A percentile compares a stretch with the other conserved stretches of the same genome.
Evolutionary conservation across 2,888 invertebrate genomes (phyloP).

Genomic region (Harpagoxenus sublaevis): DNA sequence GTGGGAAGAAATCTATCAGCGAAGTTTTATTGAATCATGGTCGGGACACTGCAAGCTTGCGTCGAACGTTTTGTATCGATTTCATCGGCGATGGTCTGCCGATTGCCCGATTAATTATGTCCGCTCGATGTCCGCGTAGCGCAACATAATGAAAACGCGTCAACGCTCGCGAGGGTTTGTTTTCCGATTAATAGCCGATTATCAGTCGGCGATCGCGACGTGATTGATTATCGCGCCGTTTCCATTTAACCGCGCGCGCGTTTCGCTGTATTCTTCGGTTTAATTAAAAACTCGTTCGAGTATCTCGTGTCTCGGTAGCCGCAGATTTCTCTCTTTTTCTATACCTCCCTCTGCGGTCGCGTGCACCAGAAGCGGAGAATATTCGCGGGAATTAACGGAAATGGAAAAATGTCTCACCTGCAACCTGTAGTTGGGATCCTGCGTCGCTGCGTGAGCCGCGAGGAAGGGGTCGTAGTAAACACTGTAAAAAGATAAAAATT

Average conservation of each 20-base stretch:
- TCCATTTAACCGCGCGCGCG: conserved; percentile 31
- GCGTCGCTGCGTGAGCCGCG: conserved; percentile 93
- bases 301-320: conserved; percentile 41
- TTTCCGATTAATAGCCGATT: conserved; percentile 69
- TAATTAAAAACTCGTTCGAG: conserved; percentile 71
- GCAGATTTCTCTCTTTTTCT: not conserved
- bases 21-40: not conserved
- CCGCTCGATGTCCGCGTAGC: conserved; percentile 14
- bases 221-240: conserved; percentile 66
- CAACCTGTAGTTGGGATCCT: conserved; percentile 96
- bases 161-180: conserved; percentile 53
- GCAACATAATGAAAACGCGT: conserved; percentile 49
- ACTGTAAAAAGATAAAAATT: conserved; percentile 88
- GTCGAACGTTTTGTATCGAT: not conserved
- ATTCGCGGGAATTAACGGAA: conserved; percentile 53
- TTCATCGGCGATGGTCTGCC: conserved; percentile 2
- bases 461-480: conserved; percentile 98
- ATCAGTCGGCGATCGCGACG: conserved; percentile 53
- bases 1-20: not conserved
- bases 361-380: conserved; percentile 67
- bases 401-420: conserved; percentile 90
- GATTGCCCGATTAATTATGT: conserved; percentile 42
- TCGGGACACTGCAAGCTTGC: not conserved
- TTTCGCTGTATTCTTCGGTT: conserved; percentile 60
- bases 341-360: conserved; percentile 20